phyloP scores from a whole-genome alignment of 2,888 invertebrate species.

The Dasysyrphus albostriatus region DNA sequence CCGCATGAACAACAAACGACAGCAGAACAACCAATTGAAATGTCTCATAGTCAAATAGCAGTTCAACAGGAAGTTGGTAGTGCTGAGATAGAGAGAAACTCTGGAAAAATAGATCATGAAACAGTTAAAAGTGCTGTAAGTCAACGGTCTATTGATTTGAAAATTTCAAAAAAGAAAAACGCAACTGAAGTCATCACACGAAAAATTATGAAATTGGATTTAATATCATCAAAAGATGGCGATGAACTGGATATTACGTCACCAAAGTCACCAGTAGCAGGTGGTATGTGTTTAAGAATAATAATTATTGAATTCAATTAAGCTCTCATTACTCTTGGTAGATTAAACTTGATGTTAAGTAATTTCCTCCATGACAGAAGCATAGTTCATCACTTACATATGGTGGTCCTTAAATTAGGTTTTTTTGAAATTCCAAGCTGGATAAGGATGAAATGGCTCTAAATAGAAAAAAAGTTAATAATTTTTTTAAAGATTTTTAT shows the following conservation, averaged over 20 bases:
- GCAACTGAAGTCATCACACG: slow-evolving; percentile 81
- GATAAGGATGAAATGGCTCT: too few relatives aligned
- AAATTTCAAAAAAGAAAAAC: slow-evolving; percentile 84
- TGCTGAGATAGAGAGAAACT: slow-evolving; percentile 56
- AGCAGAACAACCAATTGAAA: slow-evolving; percentile 50
- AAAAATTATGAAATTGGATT: slow-evolving; percentile 82
- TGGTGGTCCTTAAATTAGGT: too few relatives aligned
- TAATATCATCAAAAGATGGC: slow-evolving; percentile 80
- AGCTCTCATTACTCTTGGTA: not conserved
- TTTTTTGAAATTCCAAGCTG: too few relatives aligned
- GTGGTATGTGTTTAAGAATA: slow-evolving; percentile 76
- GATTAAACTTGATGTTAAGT: too few relatives aligned
- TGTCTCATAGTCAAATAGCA: slow-evolving; percentile 63
- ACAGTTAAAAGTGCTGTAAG: slow-evolving; percentile 85
- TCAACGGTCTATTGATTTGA: slow-evolving; percentile 86
- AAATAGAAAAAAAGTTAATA: too few relatives aligned
- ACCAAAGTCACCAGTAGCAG: slow-evolving; percentile 83
- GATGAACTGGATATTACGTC: slow-evolving; percentile 82
- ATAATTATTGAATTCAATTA: not conserved
- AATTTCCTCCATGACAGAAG: too few relatives aligned
- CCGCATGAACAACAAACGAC: slow-evolving; percentile 63
- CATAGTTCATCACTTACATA: not conserved
- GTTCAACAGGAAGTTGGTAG: slow-evolving; percentile 5
- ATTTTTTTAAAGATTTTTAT: too few relatives aligned
- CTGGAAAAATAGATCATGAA: slow-evolving; percentile 61